Percentiles rank a stretch among this genome's conserved stretches.
phyloP scores from a whole-genome alignment of 2,113 vertebrate species.

The Emydura subglobosa region DNA sequence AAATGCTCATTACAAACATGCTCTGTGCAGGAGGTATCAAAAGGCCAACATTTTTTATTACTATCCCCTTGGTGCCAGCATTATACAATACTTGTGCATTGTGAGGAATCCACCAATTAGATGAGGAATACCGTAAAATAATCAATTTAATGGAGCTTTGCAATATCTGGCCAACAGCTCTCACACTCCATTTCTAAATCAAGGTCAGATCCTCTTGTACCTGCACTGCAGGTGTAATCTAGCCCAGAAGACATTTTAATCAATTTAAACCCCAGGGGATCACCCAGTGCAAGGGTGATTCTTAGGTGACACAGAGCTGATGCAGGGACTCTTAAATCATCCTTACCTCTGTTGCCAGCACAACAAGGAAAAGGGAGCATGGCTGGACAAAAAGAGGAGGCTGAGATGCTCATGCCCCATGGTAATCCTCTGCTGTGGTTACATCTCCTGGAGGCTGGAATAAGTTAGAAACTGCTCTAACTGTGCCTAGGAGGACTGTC shows the following conservation, averaged over 20 bases:
- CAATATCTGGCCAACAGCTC: not conserved
- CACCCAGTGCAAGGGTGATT: accelerated
- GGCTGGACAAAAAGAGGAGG: not conserved
- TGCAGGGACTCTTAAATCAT: not conserved
- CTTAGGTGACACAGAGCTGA: not conserved
- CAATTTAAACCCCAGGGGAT: not conserved
- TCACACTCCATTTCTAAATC: not conserved
- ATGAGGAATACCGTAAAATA: not conserved
- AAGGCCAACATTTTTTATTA: not conserved
- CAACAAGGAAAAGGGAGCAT: not conserved
- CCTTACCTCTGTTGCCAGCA: not conserved
- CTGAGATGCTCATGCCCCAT: not conserved
- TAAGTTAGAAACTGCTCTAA: not conserved
- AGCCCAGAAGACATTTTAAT: not conserved
- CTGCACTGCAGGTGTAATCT: not conserved
- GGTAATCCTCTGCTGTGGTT: not conserved
- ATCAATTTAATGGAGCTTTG: not conserved
- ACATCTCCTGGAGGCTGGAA: not conserved
- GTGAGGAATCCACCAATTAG: not conserved
- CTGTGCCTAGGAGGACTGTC: not conserved
- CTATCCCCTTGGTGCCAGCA: not conserved
- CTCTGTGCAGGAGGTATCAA: not conserved
- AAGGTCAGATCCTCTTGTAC: accelerated
- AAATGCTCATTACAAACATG: not conserved
- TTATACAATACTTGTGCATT: not conserved